A percentile compares a stretch with the other conserved stretches of the same genome.
These are phyloP conservation scores for Rhipidura dahli DNA, from an alignment of 2,113 vertebrate species.

Conservation along the genomic window DNA sequence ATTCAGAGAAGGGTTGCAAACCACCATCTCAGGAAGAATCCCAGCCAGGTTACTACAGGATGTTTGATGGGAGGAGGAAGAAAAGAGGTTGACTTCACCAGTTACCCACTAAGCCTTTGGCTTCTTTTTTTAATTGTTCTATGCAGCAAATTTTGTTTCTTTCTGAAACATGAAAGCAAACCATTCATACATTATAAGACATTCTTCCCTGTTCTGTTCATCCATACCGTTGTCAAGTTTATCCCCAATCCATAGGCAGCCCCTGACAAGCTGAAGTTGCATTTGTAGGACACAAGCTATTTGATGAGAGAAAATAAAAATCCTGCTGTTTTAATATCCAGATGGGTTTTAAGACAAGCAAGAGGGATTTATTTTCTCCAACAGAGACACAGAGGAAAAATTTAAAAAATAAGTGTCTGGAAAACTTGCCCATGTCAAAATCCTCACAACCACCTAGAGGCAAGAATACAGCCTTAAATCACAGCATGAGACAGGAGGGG, in stretches of 20 bases:
- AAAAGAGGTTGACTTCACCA: background rate
- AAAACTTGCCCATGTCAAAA: background rate
- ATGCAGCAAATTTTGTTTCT: background rate
- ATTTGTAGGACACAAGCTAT: background rate
- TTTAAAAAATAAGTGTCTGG: background rate
- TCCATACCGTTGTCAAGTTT: background rate
- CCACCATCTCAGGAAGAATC: background rate
- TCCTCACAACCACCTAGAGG: background rate
- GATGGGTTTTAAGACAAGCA: background rate
- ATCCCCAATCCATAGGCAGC: background rate
- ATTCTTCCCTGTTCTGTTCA: background rate
- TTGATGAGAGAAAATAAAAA: background rate
- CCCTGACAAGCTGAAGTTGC: background rate
- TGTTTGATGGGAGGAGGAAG: background rate
- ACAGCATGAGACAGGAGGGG: background rate
- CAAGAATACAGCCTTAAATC: background rate
- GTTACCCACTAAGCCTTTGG: background rate
- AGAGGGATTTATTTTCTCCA: background rate
- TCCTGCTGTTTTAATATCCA: background rate
- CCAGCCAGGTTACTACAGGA: background rate
- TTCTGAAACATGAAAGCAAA: background rate
- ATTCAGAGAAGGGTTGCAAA: background rate
- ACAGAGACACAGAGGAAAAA: background rate
- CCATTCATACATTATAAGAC: background rate
- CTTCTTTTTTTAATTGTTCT: background rate